Evolutionary conservation across 2,113 vertebrate species (phyloP), one percentile per base, ranked within the genome.

Genomic region (Caloenas nicobarica): DNA sequence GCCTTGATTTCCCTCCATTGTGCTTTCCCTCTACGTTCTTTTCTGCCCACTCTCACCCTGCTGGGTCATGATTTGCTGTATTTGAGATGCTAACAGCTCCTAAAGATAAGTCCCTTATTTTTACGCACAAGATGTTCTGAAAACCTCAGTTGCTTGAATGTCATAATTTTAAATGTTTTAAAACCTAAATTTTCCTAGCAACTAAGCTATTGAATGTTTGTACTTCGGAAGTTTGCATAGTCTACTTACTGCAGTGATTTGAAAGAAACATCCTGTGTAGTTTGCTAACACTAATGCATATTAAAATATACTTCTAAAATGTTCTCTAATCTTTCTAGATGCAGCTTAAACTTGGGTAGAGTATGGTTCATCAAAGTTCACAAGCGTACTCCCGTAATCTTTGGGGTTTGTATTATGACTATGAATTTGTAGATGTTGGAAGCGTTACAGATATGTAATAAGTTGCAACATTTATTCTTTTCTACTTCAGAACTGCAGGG

Each of bases 61-160:
- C 92, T 81, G 92, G 73, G 76, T 91, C 79, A 64, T 91, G 79
- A 86, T 96, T 89, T 96, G 68, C 82, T 92, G 66, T 71, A 38
- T 94, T 95, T 93, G 80, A 76, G 28, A 93, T 84, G 65, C 73
- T 88, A 72, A 94, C 93, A 92, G 13, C 61, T 91, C n/a, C 53
- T 86, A 48, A 71, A 81, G 72, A 81, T 61, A 94, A 91, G 26
- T 56, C 51, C 71, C 51, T 81, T 77, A 58, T 78, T 88, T 87
- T 88, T 34, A 86, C 91, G 69, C 48, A 79, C 77, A 93, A 79
- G 65, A 36, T 81, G 65, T 94, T 93, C 92, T 81, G 48, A 76
- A 96, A 92, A 84, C 26, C 19, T 48, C 40, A 42, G 8, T 88
- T 88, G 48, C 88, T 83, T 81, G 84, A 71, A 91, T 86, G 57